Evolutionary conservation across 2,888 invertebrate species (phyloP).

Genomic region (Arrhopalites spinosus): DNA sequence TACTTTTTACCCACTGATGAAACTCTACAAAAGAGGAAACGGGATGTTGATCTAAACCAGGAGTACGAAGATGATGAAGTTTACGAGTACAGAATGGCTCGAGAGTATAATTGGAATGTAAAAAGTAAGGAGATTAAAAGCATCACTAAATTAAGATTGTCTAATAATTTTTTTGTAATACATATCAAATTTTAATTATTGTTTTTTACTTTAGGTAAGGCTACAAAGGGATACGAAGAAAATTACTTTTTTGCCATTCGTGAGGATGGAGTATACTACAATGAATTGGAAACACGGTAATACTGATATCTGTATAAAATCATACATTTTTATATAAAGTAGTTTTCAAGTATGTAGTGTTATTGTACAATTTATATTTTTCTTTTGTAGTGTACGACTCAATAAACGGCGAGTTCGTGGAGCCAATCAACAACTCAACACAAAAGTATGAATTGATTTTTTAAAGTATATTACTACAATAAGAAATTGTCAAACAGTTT

Average conservation of each 20-base stretch:
- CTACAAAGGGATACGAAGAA: constrained; percentile 92
- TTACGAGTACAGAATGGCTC: constrained; percentile 95
- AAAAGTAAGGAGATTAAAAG: constrained; percentile 92
- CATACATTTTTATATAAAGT: too few relatives aligned
- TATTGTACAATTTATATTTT: too few relatives aligned
- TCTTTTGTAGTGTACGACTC: constrained; percentile 73
- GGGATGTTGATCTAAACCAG: constrained; percentile 75
- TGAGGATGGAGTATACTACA: constrained; percentile 88
- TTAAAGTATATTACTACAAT: too few relatives aligned
- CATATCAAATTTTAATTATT: background rate
- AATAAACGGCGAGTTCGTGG: constrained; percentile 89
- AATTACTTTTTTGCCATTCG: constrained; percentile 95
- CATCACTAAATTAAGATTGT: too few relatives aligned
- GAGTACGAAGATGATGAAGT: constrained; percentile 87
- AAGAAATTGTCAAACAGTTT: too few relatives aligned
- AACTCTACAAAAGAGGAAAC: constrained; percentile 84
- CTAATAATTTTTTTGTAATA: background rate
- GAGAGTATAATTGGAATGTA: constrained; percentile 99
- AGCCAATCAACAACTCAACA: constrained; percentile 71
- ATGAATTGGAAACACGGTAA: constrained; percentile 84
- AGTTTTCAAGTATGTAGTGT: too few relatives aligned
- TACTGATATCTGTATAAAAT: too few relatives aligned
- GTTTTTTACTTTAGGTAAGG: constrained; percentile 64
- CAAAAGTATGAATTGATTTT: constrained; percentile 61
- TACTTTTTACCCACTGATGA: constrained; percentile 96